Evolutionary conservation across 37 sponge, comb jelly and placozoan species (phyloP).

Genomic region (Tethya wilhelma): DNA sequence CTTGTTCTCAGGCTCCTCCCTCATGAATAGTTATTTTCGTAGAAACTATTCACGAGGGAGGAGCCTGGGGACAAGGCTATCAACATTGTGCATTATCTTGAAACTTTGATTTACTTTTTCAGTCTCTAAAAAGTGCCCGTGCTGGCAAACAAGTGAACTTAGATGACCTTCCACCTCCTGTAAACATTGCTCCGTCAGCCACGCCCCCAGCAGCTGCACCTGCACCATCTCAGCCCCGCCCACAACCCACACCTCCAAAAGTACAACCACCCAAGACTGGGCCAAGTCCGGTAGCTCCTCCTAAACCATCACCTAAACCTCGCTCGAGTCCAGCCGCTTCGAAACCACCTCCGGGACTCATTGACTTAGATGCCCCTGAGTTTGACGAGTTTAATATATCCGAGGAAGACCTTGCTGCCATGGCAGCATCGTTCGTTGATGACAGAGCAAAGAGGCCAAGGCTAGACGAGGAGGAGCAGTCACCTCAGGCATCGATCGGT

Average conservation of each 20-base stretch:
- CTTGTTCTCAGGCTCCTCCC: no score
- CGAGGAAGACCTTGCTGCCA: conserved; percentile 57
- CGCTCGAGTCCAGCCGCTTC: not conserved
- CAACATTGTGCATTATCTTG: not conserved
- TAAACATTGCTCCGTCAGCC: not conserved
- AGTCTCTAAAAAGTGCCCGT: conserved; percentile 23
- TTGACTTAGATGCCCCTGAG: conserved; percentile 59
- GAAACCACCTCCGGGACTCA: conserved; percentile 43
- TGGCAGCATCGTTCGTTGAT: conserved; percentile 45
- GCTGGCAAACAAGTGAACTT: conserved; percentile 40
- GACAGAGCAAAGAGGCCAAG: conserved; percentile 34
- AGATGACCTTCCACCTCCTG: conserved; percentile 46
- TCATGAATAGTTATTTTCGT: no score
- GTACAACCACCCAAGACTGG: conserved; percentile 4
- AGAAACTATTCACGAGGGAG: not conserved
- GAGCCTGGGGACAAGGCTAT: not conserved
- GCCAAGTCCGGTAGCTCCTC: not conserved
- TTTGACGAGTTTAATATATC: conserved; percentile 67
- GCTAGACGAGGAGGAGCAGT: not conserved
- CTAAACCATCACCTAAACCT: not conserved
- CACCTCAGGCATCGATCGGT: not conserved
- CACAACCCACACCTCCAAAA: conserved; percentile 16
- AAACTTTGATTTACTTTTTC: not conserved
- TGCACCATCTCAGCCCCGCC: conserved; percentile 17
- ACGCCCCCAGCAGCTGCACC: not conserved